phyloP scores from a whole-genome alignment of 1,140 invertebrate species.

The Saccostrea cuccullata region DNA sequence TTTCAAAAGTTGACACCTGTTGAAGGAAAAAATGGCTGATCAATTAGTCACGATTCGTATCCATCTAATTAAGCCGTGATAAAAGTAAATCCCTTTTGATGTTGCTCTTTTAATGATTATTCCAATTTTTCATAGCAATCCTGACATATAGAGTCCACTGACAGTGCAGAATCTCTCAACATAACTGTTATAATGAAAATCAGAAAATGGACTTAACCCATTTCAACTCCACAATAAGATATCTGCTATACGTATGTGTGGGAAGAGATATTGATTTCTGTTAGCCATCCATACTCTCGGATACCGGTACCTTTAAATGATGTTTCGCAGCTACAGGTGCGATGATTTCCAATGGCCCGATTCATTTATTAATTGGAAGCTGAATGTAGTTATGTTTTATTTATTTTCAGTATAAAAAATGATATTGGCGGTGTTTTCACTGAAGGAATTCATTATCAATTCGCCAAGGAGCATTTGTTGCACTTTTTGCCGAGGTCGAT shows the following conservation, averaged over 20 bases:
- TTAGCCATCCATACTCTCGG: not conserved
- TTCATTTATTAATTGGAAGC: not conserved
- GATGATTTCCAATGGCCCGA: not conserved
- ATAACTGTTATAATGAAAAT: not conserved
- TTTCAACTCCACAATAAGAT: slow-evolving; percentile 25
- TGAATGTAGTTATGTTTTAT: not conserved
- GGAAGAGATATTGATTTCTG: slow-evolving; percentile 9
- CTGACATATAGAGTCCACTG: not conserved
- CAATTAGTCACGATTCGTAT: not conserved
- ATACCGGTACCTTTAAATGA: slow-evolving; percentile 16
- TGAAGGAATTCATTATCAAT: not conserved
- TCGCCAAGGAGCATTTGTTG: not conserved
- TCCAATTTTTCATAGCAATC: not conserved
- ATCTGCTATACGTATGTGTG: not conserved
- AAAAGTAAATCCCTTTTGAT: not conserved
- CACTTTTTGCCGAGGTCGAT: not conserved
- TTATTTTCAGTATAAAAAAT: not conserved
- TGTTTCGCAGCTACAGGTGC: slow-evolving; percentile 9
- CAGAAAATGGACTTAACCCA: slow-evolving; percentile 35
- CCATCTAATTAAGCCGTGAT: not conserved
- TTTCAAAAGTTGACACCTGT: not conserved
- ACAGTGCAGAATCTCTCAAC: not conserved
- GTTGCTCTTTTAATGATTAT: not conserved
- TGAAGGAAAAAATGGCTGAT: not conserved
- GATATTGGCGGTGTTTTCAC: not conserved